These are phyloP conservation scores for Pseudoatta argentina DNA, from an alignment of 1,140 invertebrate species.

Conservation along the genomic window DNA sequence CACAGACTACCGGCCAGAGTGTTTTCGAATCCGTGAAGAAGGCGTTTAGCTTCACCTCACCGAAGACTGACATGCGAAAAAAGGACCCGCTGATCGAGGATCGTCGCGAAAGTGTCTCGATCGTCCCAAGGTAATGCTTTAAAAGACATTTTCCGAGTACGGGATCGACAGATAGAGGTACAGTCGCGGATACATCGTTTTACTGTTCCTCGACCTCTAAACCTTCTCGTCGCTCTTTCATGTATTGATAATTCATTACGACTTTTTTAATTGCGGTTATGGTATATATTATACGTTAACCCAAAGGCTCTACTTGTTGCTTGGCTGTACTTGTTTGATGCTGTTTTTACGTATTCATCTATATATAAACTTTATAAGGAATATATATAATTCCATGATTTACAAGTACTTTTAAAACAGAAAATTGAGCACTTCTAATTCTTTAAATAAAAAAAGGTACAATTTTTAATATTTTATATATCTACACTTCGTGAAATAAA, in stretches of 20 bases:
- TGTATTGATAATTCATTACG: neutral
- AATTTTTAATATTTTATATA: constrained; percentile 9
- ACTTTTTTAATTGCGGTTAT: neutral
- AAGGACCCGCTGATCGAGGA: constrained; percentile 87
- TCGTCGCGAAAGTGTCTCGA: constrained; percentile 84
- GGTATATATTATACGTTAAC: too few species aligned
- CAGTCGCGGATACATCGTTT: constrained; percentile 40
- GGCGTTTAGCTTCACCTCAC: constrained; percentile 88
- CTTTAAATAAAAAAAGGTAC: neutral
- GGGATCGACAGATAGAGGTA: constrained; percentile 65
- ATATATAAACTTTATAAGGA: neutral
- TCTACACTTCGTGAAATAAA: neutral
- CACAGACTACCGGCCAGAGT: constrained; percentile 85
- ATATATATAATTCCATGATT: neutral
- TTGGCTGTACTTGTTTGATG: too few species aligned
- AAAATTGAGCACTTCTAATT: neutral
- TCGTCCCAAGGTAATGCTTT: constrained; percentile 87
- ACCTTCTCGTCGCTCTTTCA: constrained; percentile 34
- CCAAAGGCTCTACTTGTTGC: neutral
- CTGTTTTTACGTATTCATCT: constrained; percentile 8
- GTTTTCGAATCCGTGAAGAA: constrained; percentile 89
- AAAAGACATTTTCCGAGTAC: constrained; percentile 65
- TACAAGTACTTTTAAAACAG: neutral
- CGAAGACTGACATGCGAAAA: constrained; percentile 85
- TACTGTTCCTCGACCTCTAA: constrained; percentile 60